A percentile compares a stretch with the other conserved stretches of the same genome.
These are phyloP conservation scores for Podarcis cretensis DNA, from an alignment of 2,113 vertebrate genomes.

Conservation along the genomic window DNA sequence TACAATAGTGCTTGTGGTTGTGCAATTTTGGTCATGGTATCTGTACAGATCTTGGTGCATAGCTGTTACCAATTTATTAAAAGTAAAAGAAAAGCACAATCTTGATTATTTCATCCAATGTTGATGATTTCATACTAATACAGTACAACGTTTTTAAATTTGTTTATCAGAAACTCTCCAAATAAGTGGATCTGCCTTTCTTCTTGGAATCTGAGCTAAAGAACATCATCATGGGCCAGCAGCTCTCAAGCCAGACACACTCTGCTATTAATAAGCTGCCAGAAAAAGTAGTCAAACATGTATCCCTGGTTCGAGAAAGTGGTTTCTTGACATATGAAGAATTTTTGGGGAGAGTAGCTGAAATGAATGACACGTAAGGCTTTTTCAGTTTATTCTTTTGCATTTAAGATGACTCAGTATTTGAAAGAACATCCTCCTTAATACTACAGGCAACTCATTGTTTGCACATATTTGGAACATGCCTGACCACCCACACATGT, in stretches of 20 bases:
- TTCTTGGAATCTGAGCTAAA: constrained; percentile 61
- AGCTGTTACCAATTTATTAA: constrained; percentile 12
- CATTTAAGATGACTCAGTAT: neutral
- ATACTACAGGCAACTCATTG: neutral
- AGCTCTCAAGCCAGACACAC: constrained; percentile 90
- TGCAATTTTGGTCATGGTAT: neutral
- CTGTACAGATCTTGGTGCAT: neutral
- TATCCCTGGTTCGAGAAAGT: constrained; percentile 90
- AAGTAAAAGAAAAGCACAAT: constrained; percentile 3
- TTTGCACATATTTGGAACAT: too few relatives aligned
- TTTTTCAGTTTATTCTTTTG: constrained; percentile 40
- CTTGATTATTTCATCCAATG: too few relatives aligned
- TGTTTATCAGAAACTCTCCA: constrained; percentile 73
- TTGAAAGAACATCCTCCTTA: neutral
- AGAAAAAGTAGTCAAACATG: constrained; percentile 94
- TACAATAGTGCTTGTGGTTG: neutral
- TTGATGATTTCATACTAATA: constrained; percentile 2
- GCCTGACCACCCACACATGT: too few relatives aligned
- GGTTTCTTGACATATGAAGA: constrained; percentile 95
- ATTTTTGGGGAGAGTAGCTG: constrained; percentile 95
- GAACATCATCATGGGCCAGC: constrained; percentile 90
- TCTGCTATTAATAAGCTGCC: constrained; percentile 89
- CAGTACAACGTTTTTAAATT: constrained; percentile 36
- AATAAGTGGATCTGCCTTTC: constrained; percentile 76
- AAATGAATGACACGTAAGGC: constrained; percentile 97